Evolutionary conservation across 2,888 invertebrate species (phyloP).

Genomic region (Fragum whitleyi): DNA sequence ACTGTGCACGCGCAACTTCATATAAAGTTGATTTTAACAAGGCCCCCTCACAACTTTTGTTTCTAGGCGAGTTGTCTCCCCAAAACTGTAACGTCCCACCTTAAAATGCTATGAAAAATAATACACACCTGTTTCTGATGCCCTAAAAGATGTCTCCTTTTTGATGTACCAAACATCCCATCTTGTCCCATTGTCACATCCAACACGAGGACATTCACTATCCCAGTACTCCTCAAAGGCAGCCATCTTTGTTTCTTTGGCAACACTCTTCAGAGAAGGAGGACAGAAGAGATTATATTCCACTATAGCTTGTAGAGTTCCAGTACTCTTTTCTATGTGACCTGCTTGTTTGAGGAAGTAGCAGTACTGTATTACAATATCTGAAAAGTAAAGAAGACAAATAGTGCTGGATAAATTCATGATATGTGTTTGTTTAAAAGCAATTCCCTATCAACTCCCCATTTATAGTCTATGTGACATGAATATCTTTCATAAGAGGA

Average conservation of each 20-base stretch:
- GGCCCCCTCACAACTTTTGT: too few species aligned
- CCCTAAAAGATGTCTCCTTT: not conserved
- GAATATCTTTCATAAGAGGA: too few species aligned
- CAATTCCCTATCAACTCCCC: too few species aligned
- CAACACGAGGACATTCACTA: conserved; percentile 84
- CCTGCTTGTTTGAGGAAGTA: conserved; percentile 83
- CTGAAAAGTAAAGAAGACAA: conserved; percentile 77
- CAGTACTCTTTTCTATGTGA: conserved; percentile 85
- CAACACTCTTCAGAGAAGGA: conserved; percentile 58
- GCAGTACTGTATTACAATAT: conserved; percentile 83
- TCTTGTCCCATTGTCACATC: conserved; percentile 82
- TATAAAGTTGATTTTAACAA: too few species aligned
- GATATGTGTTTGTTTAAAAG: too few species aligned
- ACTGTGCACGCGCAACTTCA: too few species aligned
- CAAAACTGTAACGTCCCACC: too few species aligned
- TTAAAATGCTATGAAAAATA: not conserved
- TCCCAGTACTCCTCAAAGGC: conserved; percentile 86
- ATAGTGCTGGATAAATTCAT: too few species aligned
- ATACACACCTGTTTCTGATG: not conserved
- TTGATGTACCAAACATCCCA: conserved; percentile 79
- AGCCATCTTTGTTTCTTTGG: conserved; percentile 75
- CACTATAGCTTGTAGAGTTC: conserved; percentile 84
- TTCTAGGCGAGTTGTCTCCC: too few species aligned
- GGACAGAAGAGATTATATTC: conserved; percentile 85
- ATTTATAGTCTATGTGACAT: too few species aligned